Evolutionary conservation across 1,140 invertebrate species (phyloP), one percentile per base, ranked within the genome.

Genomic region (Lucilia cuprina): DNA sequence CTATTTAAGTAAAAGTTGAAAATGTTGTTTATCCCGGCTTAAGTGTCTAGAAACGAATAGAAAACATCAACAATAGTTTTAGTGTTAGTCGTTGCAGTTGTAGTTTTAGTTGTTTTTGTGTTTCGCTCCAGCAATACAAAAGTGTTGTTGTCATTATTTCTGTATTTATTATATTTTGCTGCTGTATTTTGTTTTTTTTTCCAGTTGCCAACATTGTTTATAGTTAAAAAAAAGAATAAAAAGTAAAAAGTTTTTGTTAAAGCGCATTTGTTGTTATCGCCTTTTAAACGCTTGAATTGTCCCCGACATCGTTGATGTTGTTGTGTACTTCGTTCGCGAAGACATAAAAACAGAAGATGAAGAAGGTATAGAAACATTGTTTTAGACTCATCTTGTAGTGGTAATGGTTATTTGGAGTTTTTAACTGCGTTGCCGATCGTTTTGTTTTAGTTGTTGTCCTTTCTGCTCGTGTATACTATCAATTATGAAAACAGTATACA

Each of bases 261-360:
- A 65, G 21, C 25, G n/a, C 14, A 65, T 70, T 83, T 74, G 60
- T 49, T 60, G 65, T 83, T 83, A 83, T 83, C 83, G 74, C 83
- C 21, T 55, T 83, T 83, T 83, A 83, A 83, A 83, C 74, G 83
- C 83, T 77, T 83, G 47, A 83, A 83, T 83, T 83, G 41, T 70
- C 25, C 50, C 19, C 75, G 75, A 17, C 75, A 82, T 13, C 30
- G 9, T 49, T 70, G 65, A n/a, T 9, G 9, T 49, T 70, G 65
- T n/a, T 9, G n/a, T 70, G 5, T 70, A 12, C 21, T 21, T 70
- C n/a, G 5, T 70, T 21, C 17, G 12, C 50, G 50, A 55, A 55
- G 10, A 55, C 17, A 12, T 55, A 55, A n/a, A 55, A 12, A 1
- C 12, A 55, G 17, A 55, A 55, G 13, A 55, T 55, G 17, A 21